A percentile compares a stretch with the other conserved stretches of the same genome.
Evolutionary conservation across 2,888 invertebrate genomes (phyloP).

Genomic region (Drosophila cognata): DNA sequence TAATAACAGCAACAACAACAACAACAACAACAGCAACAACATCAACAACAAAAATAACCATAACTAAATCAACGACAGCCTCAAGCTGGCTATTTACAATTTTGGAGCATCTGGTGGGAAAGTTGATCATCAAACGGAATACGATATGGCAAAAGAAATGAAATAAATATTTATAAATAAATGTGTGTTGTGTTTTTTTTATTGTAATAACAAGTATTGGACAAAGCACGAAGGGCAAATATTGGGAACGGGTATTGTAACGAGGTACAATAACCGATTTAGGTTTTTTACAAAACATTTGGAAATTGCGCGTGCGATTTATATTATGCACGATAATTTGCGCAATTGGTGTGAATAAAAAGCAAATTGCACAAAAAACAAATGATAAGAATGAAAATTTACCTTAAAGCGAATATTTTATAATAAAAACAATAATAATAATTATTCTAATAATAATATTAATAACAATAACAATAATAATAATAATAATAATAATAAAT

Average conservation of each 20-base stretch:
- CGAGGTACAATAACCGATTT: constrained; percentile 23
- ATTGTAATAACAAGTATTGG: constrained; percentile 47
- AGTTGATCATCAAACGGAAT: constrained; percentile 43
- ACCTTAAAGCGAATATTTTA: not conserved
- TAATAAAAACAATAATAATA: not conserved
- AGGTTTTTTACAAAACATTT: constrained; percentile 42
- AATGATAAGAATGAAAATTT: not conserved
- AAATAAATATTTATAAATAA: constrained; percentile 12
- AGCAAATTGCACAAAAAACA: constrained; percentile 2
- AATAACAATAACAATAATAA: not conserved
- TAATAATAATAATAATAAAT: not conserved
- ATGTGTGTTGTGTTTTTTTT: constrained; percentile 13
- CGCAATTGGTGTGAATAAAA: constrained; percentile 42
- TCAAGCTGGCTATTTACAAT: constrained; percentile 28
- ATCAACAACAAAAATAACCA: constrained; percentile 11
- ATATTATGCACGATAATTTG: constrained; percentile 64
- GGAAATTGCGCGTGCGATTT: constrained; percentile 67
- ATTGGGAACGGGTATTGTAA: constrained; percentile 22
- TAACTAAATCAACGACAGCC: constrained; percentile 25
- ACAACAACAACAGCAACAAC: constrained; percentile 30
- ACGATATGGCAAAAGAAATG: constrained; percentile 24
- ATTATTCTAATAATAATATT: not conserved
- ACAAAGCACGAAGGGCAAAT: constrained; percentile 52
- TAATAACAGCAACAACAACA: constrained; percentile 39
- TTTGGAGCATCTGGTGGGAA: constrained; percentile 46